phyloP scores from a whole-genome alignment of 2,113 vertebrate genomes.

The Trinectes maculatus region DNA sequence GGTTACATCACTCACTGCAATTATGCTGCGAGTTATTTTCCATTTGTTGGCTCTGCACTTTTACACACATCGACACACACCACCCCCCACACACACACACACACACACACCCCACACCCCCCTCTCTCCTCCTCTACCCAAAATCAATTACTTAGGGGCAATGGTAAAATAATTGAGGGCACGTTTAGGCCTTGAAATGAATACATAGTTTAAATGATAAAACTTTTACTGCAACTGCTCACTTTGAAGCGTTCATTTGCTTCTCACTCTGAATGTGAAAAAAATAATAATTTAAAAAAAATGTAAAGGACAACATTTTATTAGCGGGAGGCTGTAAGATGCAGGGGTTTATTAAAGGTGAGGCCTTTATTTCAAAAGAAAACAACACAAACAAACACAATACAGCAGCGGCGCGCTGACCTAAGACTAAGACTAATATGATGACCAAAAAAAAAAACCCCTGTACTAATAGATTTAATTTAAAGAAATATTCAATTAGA shows the following conservation, averaged over 20 bases:
- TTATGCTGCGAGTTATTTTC: conserved; percentile 67
- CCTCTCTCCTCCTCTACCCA: conserved; percentile 50
- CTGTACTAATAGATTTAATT: not conserved
- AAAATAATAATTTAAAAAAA: conserved; percentile 6
- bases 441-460: no score
- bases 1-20: conserved; percentile 59
- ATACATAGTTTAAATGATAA: conserved; percentile 54
- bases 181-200: conserved; percentile 63
- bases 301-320: conserved; percentile 7
- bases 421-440: no score
- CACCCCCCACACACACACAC: not conserved
- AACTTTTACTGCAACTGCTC: conserved; percentile 48
- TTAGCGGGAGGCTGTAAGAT: conserved; percentile 28
- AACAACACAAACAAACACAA: conserved; percentile 37
- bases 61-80: conserved; percentile 42
- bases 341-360: conserved; percentile 39
- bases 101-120: not conserved
- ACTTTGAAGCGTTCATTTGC: conserved; percentile 46
- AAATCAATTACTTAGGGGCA: conserved; percentile 70
- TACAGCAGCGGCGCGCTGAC: no score
- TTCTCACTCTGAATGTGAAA: conserved; percentile 35
- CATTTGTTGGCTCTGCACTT: conserved; percentile 62
- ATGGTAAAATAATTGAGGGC: conserved; percentile 71
- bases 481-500: conserved; percentile 9
- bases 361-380: conserved; percentile 10